Percentiles rank a stretch among this genome's conserved stretches.
phyloP scores from a whole-genome alignment of 2,888 invertebrate genomes.

The Sceliomorpha sp. region DNA sequence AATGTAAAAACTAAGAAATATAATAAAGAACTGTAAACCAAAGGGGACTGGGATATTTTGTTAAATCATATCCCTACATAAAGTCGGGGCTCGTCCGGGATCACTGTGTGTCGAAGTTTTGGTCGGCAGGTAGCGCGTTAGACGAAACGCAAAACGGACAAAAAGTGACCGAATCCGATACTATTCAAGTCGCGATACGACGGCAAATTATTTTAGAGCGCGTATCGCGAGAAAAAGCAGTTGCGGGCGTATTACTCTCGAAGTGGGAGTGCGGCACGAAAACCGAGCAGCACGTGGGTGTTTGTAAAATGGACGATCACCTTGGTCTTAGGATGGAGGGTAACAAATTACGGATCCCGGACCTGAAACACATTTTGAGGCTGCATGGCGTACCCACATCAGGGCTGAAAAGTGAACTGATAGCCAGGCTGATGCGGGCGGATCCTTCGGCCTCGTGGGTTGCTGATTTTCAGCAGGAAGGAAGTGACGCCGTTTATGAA shows the following conservation, averaged over 20 bases:
- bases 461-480: not conserved
- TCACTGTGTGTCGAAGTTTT: not conserved
- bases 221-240: not conserved
- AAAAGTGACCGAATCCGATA: no score
- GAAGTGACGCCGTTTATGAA: not conserved
- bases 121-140: not conserved
- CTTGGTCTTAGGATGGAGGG: not conserved
- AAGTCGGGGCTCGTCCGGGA: constrained; percentile 16
- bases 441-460: constrained; percentile 1
- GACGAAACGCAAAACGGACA: not conserved
- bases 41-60: not conserved
- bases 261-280: not conserved
- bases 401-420: constrained; percentile 7
- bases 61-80: not conserved
- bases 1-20: no score
- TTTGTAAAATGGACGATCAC: not conserved
- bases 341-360: not conserved
- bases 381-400: not conserved
- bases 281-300: not conserved
- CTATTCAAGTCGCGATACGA: no score
- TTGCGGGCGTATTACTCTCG: not conserved
- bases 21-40: no score
- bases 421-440: constrained; percentile 2
- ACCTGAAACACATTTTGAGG: constrained; percentile 6
- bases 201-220: no score